A percentile compares a stretch with the other conserved stretches of the same genome.
Conservation (phyloP, 2,888 invertebrate species). For the Pilophorus perplexus region DNA sequence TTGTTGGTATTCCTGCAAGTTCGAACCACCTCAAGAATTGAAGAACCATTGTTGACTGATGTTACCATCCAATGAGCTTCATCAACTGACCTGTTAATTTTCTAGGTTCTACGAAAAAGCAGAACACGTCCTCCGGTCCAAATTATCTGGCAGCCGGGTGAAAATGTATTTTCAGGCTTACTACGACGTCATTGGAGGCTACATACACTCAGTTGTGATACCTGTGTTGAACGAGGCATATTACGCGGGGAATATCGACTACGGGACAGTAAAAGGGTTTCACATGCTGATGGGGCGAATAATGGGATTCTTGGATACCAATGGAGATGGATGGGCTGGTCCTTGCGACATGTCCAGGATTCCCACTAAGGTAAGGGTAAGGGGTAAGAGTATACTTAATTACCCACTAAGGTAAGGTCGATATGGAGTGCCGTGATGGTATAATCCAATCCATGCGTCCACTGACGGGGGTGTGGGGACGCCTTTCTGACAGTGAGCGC, state of each 20-base stretch:
- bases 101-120: slow-evolving; percentile 13
- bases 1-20: too few species aligned
- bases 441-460: too few species aligned
- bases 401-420: too few species aligned
- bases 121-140: slow-evolving; percentile 13
- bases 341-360: slow-evolving; percentile 46
- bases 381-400: too few species aligned
- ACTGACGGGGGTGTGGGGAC: too few species aligned
- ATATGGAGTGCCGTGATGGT: too few species aligned
- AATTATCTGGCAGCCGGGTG: not conserved
- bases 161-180: slow-evolving; percentile 30
- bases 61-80: too few species aligned
- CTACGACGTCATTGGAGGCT: slow-evolving; percentile 46
- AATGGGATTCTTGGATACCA: slow-evolving; percentile 46
- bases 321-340: slow-evolving; percentile 46
- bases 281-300: slow-evolving; percentile 43
- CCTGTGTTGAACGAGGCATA: slow-evolving; percentile 47
- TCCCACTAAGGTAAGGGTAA: slow-evolving; percentile 18
- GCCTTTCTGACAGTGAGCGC: too few species aligned
- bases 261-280: slow-evolving; percentile 41
- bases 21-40: too few species aligned
- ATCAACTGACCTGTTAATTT: too few species aligned
- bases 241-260: slow-evolving; percentile 48
- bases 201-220: slow-evolving; percentile 45
- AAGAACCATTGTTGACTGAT: too few species aligned